Percentiles rank a stretch among this genome's conserved stretches.
phyloP scores from a whole-genome alignment of 2,888 invertebrate genomes.

The Macropis europaea region DNA sequence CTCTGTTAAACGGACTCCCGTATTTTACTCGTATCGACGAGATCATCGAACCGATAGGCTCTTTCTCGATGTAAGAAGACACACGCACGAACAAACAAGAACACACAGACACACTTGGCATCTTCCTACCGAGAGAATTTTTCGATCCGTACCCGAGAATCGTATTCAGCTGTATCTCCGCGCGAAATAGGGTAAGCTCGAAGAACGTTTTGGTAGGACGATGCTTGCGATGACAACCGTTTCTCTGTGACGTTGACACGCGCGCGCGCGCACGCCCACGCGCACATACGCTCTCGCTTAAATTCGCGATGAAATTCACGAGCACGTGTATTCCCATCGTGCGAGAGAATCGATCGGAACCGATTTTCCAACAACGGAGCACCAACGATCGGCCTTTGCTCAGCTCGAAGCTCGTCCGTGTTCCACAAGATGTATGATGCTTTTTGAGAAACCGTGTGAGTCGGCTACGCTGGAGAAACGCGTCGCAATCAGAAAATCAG shows the following conservation, averaged over 20 bases:
- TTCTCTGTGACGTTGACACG: constrained; percentile 37
- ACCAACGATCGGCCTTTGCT: neutral
- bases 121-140: constrained; percentile 36
- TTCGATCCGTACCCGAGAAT: neutral
- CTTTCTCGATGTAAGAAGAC: constrained; percentile 40
- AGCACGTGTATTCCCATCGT: neutral
- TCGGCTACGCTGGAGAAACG: constrained; percentile 9
- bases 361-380: neutral
- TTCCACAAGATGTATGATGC: neutral
- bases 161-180: too few species aligned
- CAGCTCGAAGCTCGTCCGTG: neutral
- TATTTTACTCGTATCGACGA: constrained; percentile 11
- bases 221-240: constrained; percentile 26
- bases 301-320: constrained; percentile 3
- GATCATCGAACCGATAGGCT: constrained; percentile 2
- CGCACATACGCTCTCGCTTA: neutral
- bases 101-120: constrained; percentile 13
- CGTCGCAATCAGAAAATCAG: constrained; percentile 33
- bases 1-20: neutral
- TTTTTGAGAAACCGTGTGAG: neutral
- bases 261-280: neutral
- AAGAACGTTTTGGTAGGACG: constrained; percentile 34
- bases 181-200: neutral
- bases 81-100: too few species aligned
- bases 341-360: neutral